Evolutionary conservation across 2,113 vertebrate species (phyloP), one percentile per base, ranked within the genome.

Genomic region (Alosa alosa): DNA sequence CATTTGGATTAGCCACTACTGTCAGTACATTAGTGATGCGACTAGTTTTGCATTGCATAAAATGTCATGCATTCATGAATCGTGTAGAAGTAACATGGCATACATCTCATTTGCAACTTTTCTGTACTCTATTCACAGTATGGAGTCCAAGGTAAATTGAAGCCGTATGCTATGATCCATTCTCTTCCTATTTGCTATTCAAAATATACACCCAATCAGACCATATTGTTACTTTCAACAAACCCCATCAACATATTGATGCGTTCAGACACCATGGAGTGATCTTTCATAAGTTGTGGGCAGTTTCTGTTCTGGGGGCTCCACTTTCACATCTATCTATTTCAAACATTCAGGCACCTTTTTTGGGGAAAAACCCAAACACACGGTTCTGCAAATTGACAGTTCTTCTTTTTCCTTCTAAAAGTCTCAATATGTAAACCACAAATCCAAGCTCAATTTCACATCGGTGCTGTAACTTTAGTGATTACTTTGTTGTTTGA

Each of bases 91-190:
- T 64, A 4, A 64, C 25, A n/a, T 17, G 36, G 25, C 10, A 75
- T 15, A 13, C 11, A 64, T 60, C 55, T 64, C 0, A 64, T 36
- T 18, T 39, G 3, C 4, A 39, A 15, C 72, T 4, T 25, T 49
- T 72, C 22, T 82, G 36, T 89, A 4, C 86, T 45, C 57, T 41
- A 85, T 89, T 90, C 90, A n/a, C 91, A 94, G 93, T 88, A 44
- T 87, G 82, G 84, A 84, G 85, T 41, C 46, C 84, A 87, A 81
- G 86, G 84, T 90, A 85, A 84, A 78, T 15, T 39, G 25, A 18
- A 55, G 18, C 20, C 6, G 13, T 55, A 3, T 15, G 3, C 15
- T 60, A 18, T 22, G 3, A 68, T 68, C 8, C 31, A 39, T 78
- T 78, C 60, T 68, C n/a, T 25, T 68, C 8, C 6, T 68, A 68